Evolutionary conservation across 2,888 invertebrate species (phyloP), one percentile per base, ranked within the genome.

Genomic region (Chaetogeoica ovagalla): DNA sequence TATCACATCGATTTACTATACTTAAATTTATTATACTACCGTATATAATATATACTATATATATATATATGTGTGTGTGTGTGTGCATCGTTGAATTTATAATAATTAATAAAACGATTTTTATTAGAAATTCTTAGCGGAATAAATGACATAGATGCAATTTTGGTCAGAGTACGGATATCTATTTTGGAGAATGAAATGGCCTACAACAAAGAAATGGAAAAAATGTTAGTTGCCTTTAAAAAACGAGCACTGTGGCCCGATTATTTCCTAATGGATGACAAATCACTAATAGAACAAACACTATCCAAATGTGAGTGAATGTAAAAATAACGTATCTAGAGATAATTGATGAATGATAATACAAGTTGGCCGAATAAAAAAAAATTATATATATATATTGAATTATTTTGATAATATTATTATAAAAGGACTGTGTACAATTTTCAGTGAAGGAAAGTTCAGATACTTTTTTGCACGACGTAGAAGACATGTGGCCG

Each of bases 161-260:
- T 79, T 65, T 63, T 79, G n/a, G 57, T 79, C 39, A 63, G 23
- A 63, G 79, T 71, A 11, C 70, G 79, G 23, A 57, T 79, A 57
- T 70, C 70, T 23, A 79, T 79, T n/a, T 65, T 79, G 43, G 79
- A 79, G 71, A 76, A 76, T 17, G 83, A 83, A 71, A 73, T 83
- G 60, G 82, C 81, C 1, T 82, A 83, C 55, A 83, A 83, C 30
- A 74, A 75, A 60, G 82, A 83, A 77, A 75, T 83, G 65, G 76
- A 71, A 13, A 65, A 82, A 70, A 79, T 83, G 75, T 63, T 82
- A 48, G 74, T 72, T 7, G 75, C 82, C 17, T 81, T 81, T 37
- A 82, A 82, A 76, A 81, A 79, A 30, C 79, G 82, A 13, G 81
- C 82, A 1, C 23, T 76, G 9, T 82, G 82, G 82, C 81, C 82